A percentile compares a stretch with the other conserved stretches of the same genome.
Conservation (phyloP, 2,888 invertebrate species). For the Ochropacha duplaris region DNA sequence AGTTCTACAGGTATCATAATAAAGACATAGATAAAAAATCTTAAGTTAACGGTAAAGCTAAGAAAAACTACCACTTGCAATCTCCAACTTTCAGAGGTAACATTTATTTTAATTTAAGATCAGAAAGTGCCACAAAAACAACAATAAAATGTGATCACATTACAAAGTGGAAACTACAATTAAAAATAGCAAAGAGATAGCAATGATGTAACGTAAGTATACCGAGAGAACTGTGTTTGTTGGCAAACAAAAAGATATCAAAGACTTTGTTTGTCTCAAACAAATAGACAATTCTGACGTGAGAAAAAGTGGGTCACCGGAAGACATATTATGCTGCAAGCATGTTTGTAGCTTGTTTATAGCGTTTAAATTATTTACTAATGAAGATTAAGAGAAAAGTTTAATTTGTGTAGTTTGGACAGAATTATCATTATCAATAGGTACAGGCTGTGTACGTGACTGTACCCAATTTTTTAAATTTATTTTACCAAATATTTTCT, state of each 20-base stretch:
- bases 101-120: background rate
- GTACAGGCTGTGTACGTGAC: no score
- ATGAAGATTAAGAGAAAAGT: background rate
- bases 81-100: background rate
- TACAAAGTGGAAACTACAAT: slow-evolving; percentile 1
- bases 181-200: background rate
- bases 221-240: slow-evolving; percentile 47
- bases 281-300: slow-evolving; percentile 48
- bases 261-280: slow-evolving; percentile 46
- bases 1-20: no score
- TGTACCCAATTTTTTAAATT: slow-evolving; percentile 10
- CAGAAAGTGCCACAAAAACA: background rate
- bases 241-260: slow-evolving; percentile 53
- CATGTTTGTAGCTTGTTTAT: background rate
- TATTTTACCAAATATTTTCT: slow-evolving; percentile 25
- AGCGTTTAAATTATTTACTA: no score
- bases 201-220: slow-evolving; percentile 16
- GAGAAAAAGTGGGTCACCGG: slow-evolving; percentile 45
- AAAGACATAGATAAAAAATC: no score
- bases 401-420: no score
- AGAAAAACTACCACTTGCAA: background rate
- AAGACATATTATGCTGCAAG: slow-evolving; percentile 19
- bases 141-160: background rate
- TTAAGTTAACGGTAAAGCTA: no score
- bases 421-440: no score